These are phyloP conservation scores for Pachycephala philippinensis DNA, from an alignment of 2,113 vertebrate species.

Conservation along the genomic window DNA sequence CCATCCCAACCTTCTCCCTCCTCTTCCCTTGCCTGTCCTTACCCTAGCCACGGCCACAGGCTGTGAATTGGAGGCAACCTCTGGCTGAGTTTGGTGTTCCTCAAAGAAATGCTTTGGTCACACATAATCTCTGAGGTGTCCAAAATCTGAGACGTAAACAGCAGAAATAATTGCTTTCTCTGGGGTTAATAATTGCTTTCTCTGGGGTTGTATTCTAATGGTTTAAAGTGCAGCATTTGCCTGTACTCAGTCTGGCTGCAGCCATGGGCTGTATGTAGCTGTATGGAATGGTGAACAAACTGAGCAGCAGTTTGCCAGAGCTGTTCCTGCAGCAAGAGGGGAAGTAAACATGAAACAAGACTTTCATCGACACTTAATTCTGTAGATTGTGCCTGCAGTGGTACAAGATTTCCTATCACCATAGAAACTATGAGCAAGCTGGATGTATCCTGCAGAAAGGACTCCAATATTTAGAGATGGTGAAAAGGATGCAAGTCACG, in stretches of 20 bases:
- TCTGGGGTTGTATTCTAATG: background rate
- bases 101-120: background rate
- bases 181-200: background rate
- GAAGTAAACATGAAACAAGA: background rate
- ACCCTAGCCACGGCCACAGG: rapidly evolving
- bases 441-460: background rate
- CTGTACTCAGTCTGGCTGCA: background rate
- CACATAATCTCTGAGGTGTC: background rate
- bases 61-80: rapidly evolving
- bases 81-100: background rate
- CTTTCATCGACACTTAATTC: background rate
- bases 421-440: background rate
- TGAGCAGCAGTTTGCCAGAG: background rate
- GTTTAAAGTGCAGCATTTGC: background rate
- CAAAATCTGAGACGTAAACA: background rate
- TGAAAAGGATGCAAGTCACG: background rate
- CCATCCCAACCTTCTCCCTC: background rate
- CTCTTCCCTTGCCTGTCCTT: background rate
- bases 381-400: background rate
- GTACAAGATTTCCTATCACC: background rate
- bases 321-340: background rate
- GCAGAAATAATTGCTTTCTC: background rate
- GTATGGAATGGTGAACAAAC: background rate
- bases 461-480: background rate
- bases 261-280: background rate